Conservation (phyloP, 1,140 invertebrate genomes). For the Lepidurus packardi region DNA sequence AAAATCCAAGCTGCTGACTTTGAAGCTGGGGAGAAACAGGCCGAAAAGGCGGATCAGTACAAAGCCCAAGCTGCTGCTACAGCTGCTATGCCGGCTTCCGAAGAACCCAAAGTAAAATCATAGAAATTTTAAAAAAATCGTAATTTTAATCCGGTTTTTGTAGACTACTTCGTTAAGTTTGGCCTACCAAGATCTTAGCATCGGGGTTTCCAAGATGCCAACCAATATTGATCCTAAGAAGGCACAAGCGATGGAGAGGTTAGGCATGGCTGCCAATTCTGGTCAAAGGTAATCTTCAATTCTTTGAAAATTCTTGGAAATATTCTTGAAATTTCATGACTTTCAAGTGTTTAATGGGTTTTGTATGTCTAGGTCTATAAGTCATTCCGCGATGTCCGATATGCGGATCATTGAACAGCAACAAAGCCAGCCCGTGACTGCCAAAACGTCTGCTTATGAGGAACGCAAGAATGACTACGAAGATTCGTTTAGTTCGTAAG, state of each 20-base stretch:
- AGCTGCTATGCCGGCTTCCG: conserved; percentile 46
- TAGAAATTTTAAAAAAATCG: no score
- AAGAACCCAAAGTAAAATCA: conserved; percentile 40
- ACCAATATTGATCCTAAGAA: conserved; percentile 71
- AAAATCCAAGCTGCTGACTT: conserved; percentile 66
- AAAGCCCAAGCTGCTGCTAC: conserved; percentile 45
- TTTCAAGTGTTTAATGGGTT: no score
- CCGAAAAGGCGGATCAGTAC: conserved; percentile 69
- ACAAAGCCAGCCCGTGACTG: conserved; percentile 45
- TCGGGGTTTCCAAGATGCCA: conserved; percentile 58
- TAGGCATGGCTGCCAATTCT: conserved; percentile 69
- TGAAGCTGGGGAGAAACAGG: conserved; percentile 87
- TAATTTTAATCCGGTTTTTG: conserved; percentile 30
- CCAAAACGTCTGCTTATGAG: conserved; percentile 38
- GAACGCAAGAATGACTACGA: conserved; percentile 48
- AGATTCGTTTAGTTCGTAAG: not conserved
- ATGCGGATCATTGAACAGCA: conserved; percentile 91
- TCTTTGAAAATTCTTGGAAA: no score
- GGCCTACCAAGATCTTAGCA: conserved; percentile 78
- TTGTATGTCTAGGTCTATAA: conserved; percentile 60
- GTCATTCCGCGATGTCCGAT: conserved; percentile 86
- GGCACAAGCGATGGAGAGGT: conserved; percentile 78
- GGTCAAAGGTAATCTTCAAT: conserved; percentile 20
- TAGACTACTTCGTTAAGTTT: conserved; percentile 69
- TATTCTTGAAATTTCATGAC: no score